Evolutionary conservation across 2,113 vertebrate genomes (phyloP).

Genomic region (Mesoclemmys tuberculata): DNA sequence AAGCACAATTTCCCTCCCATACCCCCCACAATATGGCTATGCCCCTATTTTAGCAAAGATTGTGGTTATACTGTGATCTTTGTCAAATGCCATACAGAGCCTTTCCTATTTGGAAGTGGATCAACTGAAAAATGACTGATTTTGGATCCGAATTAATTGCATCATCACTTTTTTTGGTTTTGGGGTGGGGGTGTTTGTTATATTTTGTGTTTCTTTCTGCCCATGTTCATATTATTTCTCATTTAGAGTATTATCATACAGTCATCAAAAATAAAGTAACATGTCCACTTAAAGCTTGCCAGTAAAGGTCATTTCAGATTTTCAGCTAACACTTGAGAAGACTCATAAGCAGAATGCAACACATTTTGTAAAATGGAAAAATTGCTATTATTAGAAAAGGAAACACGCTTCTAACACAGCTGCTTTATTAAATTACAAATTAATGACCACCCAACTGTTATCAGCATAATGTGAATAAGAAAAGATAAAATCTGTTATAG

Average conservation of each 20-base stretch:
- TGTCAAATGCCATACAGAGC: background rate
- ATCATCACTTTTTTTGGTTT: background rate
- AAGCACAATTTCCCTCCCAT: background rate
- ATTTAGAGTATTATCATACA: background rate
- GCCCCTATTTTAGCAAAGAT: background rate
- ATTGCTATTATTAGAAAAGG: background rate
- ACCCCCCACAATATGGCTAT: background rate
- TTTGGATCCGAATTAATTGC: background rate
- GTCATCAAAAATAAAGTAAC: background rate
- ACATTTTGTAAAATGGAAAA: background rate
- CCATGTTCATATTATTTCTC: background rate
- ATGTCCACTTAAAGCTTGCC: background rate
- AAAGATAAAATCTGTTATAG: background rate
- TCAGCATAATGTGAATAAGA: background rate
- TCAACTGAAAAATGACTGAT: background rate
- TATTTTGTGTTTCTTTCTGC: background rate
- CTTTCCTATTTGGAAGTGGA: background rate
- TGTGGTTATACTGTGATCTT: too few relatives aligned
- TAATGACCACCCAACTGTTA: background rate
- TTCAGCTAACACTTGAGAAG: background rate
- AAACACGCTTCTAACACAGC: rapidly evolving
- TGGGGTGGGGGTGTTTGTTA: too few relatives aligned
- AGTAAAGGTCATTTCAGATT: background rate
- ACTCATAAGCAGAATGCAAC: background rate
- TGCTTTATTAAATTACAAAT: background rate